Conservation (phyloP, 2,113 vertebrate genomes). For the Campylomormyrus numenius region DNA sequence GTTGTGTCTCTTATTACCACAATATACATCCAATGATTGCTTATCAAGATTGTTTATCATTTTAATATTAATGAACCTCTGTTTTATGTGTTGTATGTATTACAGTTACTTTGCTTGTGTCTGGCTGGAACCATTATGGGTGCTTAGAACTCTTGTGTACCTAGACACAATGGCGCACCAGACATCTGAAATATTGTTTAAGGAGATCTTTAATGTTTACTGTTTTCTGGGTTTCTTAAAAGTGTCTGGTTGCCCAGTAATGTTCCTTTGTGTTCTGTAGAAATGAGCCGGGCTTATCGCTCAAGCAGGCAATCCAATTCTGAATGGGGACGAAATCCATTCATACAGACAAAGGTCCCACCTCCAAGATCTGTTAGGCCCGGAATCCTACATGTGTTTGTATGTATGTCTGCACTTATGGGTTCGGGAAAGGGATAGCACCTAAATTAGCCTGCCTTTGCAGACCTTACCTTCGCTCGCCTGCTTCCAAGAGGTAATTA, state of each 20-base stretch:
- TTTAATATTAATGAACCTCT: conserved; percentile 5
- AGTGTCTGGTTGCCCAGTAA: neutral
- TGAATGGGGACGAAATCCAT: conserved; percentile 16
- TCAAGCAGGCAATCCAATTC: conserved; percentile 17
- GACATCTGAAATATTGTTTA: neutral
- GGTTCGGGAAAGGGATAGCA: conserved; percentile 20
- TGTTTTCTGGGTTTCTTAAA: neutral
- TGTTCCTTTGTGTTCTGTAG: neutral
- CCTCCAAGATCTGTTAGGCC: neutral
- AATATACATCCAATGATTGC: neutral
- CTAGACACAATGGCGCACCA: neutral
- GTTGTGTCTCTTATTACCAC: neutral
- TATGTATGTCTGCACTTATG: neutral
- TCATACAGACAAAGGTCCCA: neutral
- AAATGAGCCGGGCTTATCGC: neutral
- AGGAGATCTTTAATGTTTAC: neutral
- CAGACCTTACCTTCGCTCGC: conserved; percentile 7
- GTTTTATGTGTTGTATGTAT: conserved; percentile 1
- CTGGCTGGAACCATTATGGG: neutral
- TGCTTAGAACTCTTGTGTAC: neutral
- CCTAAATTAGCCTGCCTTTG: conserved; percentile 15
- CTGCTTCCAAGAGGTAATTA: conserved; percentile 30
- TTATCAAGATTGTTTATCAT: conserved; percentile 4
- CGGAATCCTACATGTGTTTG: conserved; percentile 7
- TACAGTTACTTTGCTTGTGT: neutral